Evolutionary conservation across 2,113 vertebrate genomes (phyloP), one percentile per base, ranked within the genome.

Genomic region (Ariopsis seemanni): DNA sequence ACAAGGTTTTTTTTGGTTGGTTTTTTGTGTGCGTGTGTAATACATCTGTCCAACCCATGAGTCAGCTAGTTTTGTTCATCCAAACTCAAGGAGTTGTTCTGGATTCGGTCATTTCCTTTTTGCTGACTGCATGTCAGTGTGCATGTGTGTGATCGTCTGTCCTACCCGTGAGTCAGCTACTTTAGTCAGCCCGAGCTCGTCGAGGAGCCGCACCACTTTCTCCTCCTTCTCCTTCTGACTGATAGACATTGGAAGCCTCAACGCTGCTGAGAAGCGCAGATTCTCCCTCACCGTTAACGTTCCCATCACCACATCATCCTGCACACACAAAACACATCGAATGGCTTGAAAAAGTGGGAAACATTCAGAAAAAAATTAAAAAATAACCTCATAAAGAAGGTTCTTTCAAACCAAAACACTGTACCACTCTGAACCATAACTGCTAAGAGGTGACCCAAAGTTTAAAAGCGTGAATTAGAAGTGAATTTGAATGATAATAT

Each of bases 241-340:
- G 91, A 97, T 92, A 0, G 95, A 91, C 17, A 87, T 95, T 0
- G 97, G 95, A 77, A 97, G 93, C 27, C 97, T 94, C 34, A 97
- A 93, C 0, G 96, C 97, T 25, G 97, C 97, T 1, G 97, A 97
- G 92, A 97, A 97, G 52, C 94, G 94, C 14, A 97, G 67, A 82
- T 97, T 97, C 91, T 97, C 97, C 90, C 96, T 95, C 34, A 97
- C 95, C 0, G 96, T 96, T 91, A 97, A 88, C 0, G 96, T 97
- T 71, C 97, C 97, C 97, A 97, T 97, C 88, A 97, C 96, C 2
- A 97, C 94, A 69, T 97, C 97, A 92, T 97, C 97, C 97, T 97
- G 20, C 10, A 86, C 50, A 87, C 65, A 42, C 62, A 30, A 3
- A 67, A 4, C 17, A 15, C 12, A 22, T 22, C 17, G 20, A 20